Percentiles rank a stretch among this genome's conserved stretches.
These are phyloP conservation scores for Lampris megalopsis DNA, from an alignment of 2,113 vertebrate genomes.

Conservation along the genomic window DNA sequence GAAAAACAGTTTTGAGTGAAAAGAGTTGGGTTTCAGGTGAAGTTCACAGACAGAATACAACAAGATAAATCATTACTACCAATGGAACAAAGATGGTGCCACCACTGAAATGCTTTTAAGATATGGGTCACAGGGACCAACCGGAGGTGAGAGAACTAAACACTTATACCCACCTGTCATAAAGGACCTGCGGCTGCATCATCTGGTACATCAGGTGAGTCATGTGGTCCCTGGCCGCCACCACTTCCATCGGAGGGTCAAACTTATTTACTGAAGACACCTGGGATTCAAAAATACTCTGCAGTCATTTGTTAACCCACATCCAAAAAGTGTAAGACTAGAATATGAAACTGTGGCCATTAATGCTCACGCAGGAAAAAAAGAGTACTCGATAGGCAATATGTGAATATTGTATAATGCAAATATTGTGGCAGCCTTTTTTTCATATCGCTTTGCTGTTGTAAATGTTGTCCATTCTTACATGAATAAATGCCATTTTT, in stretches of 20 bases:
- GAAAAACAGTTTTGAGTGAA: not conserved
- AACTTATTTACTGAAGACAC: conserved; percentile 88
- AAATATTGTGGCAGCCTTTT: too few species aligned
- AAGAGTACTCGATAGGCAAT: not conserved
- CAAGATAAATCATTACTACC: too few species aligned
- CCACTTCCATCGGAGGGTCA: conserved; percentile 88
- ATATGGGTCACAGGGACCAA: too few species aligned
- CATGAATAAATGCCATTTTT: too few species aligned
- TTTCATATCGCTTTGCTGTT: too few species aligned
- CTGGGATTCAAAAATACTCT: conserved; percentile 70
- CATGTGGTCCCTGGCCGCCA: conserved; percentile 90
- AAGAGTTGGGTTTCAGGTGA: too few species aligned
- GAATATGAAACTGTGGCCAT: not conserved
- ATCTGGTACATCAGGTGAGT: conserved; percentile 81
- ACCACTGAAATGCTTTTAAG: too few species aligned
- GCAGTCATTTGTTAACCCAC: not conserved
- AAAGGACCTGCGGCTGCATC: conserved; percentile 88
- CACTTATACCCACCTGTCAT: conserved; percentile 84
- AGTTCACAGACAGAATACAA: too few species aligned
- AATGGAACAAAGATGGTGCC: too few species aligned
- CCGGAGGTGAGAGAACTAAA: not conserved
- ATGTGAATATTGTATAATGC: not conserved
- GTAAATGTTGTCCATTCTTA: too few species aligned
- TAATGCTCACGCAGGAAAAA: not conserved
- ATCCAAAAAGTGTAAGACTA: not conserved